Base-by-base conservation (phyloP, 2,113 vertebrate species). In the Dipodomys merriami region DNA sequence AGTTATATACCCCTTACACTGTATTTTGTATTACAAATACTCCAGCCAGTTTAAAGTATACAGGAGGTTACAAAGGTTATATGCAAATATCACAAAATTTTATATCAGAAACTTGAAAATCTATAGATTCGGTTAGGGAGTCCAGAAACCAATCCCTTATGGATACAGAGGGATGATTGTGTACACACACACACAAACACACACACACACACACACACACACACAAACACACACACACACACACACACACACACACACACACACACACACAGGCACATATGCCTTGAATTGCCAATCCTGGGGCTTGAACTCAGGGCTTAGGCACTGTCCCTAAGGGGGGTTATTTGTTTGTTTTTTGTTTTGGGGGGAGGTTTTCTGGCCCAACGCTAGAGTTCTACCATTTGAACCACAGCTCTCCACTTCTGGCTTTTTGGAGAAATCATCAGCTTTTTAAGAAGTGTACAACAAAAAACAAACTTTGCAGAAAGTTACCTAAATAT, bases 401-500 rank as follows among this genome's bases (percentile, higher is more conserved):
- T 57, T 57, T 57, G 53, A 57, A 57, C 15, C 53, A 18, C 53
- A 57, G 15, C 53, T 57, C 53, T 57, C 53, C 53, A 69, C 46
- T 49, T 53, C 30, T 29, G 15, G 53, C 15, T 18, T 57, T 53
- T 53, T 53, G 49, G 73, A 67, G 39, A 83, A 76, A 39, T 76
- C 60, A 77, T 6, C 7, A 82, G 8, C 30, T 94, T 72, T 83
- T 90, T 5, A 88, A 94, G 74, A 91, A 83, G 11, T 83, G 27
- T 16, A 64, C 30, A 83, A 80, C 6, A 71, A 79, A 94, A 88
- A 46, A 81, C 8, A 49, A 49, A 49, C 49, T 22, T 86, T 95
- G 13, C 16, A 78, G 72, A 87, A 91, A 91, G 81, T 12, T 68
- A 49, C 49, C 19, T 72, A 74, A 76, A 93, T 20, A 67, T 62